Percentiles rank a stretch among this genome's conserved stretches.
Evolutionary conservation across 2,113 vertebrate genomes (phyloP).

Genomic region (Pomatorhinus ruficollis): DNA sequence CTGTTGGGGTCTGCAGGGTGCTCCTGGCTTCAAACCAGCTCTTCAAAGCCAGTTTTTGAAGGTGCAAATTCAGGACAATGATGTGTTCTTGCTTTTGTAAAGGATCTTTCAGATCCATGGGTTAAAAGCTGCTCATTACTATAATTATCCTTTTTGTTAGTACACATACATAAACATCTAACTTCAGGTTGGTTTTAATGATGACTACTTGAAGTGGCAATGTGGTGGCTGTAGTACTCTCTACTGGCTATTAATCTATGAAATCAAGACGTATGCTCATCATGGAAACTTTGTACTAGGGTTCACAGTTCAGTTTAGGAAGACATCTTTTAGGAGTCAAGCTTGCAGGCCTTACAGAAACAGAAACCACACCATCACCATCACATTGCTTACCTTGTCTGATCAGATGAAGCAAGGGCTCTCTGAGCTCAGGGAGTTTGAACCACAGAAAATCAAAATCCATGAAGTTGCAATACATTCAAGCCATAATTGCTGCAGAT

Average conservation of each 20-base stretch:
- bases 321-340: background rate
- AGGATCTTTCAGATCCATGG: background rate
- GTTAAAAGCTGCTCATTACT: background rate
- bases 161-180: background rate
- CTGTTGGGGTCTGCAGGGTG: background rate
- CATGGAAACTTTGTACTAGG: slow-evolving; percentile 11
- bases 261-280: background rate
- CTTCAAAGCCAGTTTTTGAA: background rate
- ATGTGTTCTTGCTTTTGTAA: background rate
- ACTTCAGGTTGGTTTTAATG: background rate
- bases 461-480: slow-evolving; percentile 26
- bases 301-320: background rate
- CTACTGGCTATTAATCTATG: background rate
- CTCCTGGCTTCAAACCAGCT: background rate
- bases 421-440: background rate
- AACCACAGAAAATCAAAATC: slow-evolving; percentile 51
- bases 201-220: background rate
- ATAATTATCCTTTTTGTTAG: background rate
- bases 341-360: background rate
- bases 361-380: background rate
- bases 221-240: background rate
- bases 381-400: background rate
- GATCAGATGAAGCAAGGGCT: background rate
- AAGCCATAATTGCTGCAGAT: slow-evolving; percentile 55
- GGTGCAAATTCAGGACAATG: background rate